phyloP scores from a whole-genome alignment of 1,140 invertebrate genomes.

The Leucophenga varia region DNA sequence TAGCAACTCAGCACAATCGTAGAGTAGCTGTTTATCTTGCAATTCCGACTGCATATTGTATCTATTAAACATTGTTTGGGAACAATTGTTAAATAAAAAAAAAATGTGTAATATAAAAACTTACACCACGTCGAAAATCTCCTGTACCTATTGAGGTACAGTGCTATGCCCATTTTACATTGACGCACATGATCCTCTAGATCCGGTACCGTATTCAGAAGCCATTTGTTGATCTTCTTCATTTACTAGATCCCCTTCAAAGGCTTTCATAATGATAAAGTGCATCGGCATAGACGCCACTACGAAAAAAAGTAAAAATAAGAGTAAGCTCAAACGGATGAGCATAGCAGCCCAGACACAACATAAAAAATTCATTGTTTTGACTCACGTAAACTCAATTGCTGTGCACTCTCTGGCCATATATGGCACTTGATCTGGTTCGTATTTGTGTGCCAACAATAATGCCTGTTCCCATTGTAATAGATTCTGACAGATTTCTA shows the following conservation, averaged over 20 bases:
- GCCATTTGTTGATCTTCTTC: conserved; percentile 23
- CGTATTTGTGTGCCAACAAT: conserved; percentile 80
- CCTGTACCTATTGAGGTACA: conserved; percentile 89
- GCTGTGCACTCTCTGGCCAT: conserved; percentile 88
- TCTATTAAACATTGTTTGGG: too few species aligned
- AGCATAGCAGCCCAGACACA: too few species aligned
- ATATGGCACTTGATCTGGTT: conserved; percentile 81
- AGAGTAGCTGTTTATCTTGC: conserved; percentile 71
- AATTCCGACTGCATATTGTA: conserved; percentile 67
- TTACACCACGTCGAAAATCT: conserved; percentile 84
- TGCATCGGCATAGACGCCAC: conserved; percentile 78
- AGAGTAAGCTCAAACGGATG: too few species aligned
- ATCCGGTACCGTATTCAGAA: conserved; percentile 43
- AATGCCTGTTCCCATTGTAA: conserved; percentile 94
- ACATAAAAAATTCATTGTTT: conserved; percentile 14
- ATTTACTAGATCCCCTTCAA: conserved; percentile 58
- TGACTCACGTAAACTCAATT: conserved; percentile 83
- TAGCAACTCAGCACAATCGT: conserved; percentile 91
- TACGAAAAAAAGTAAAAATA: conserved; percentile 43
- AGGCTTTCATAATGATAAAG: conserved; percentile 75
- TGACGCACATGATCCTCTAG: conserved; percentile 67
- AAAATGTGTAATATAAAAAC: too few species aligned
- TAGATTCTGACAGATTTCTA: conserved; percentile 87
- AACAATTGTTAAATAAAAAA: too few species aligned
- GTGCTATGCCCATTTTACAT: conserved; percentile 85